phyloP scores from a whole-genome alignment of 1,140 invertebrate genomes.

The Lamellibrachia luymesi region DNA sequence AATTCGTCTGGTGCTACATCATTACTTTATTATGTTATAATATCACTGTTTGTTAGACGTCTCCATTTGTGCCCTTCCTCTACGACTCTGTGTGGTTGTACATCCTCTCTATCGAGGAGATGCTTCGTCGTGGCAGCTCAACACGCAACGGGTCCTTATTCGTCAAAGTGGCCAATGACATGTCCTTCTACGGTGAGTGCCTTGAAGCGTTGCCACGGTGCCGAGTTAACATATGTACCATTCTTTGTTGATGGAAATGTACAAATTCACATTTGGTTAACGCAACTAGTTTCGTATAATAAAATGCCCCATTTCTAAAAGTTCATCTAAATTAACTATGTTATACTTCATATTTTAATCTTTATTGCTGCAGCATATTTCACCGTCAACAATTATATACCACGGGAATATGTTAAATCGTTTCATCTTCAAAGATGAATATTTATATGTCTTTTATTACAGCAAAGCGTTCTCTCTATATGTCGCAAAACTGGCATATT shows the following conservation, averaged over 20 bases:
- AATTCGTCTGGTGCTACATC: not conserved
- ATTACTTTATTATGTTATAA: not conserved
- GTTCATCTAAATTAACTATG: no score
- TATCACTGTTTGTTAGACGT: not conserved
- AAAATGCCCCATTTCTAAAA: no score
- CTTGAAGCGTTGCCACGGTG: not conserved
- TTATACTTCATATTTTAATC: no score
- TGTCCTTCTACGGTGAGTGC: not conserved
- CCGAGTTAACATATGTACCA: not conserved
- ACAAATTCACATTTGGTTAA: not conserved
- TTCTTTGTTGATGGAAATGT: not conserved
- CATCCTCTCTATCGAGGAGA: conserved; percentile 7
- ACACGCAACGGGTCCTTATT: not conserved
- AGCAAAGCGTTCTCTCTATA: no score
- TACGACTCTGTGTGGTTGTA: conserved; percentile 27
- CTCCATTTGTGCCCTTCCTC: conserved; percentile 10
- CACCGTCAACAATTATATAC: no score
- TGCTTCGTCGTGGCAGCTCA: not conserved
- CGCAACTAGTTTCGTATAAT: no score
- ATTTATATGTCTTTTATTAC: no score
- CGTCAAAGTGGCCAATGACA: not conserved
- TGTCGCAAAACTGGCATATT: no score
- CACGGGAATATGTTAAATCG: no score
- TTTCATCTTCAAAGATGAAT: no score
- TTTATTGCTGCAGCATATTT: no score